These are phyloP conservation scores for Lycaena phlaeas DNA, from an alignment of 2,888 invertebrate genomes.

Conservation along the genomic window DNA sequence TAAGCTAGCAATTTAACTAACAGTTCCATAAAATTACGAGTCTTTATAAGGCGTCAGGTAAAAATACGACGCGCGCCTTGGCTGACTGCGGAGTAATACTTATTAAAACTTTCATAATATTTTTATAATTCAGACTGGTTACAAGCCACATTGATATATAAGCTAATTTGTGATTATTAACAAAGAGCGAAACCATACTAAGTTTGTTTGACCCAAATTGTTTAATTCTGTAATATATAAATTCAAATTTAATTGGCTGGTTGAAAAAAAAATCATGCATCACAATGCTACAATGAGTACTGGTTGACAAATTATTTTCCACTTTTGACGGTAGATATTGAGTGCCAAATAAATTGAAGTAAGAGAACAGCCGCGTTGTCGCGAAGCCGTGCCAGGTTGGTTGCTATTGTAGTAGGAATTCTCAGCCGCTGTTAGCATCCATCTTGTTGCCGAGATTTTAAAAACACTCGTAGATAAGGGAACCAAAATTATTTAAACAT, in stretches of 20 bases:
- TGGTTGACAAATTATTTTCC: conserved; percentile 43
- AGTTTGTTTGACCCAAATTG: not conserved
- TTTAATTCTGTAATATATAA: conserved; percentile 1
- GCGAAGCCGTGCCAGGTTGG: conserved; percentile 44
- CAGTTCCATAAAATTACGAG: no score
- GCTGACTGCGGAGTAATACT: no score
- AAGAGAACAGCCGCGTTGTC: conserved; percentile 50
- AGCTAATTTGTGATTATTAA: no score
- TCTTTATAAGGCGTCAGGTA: no score
- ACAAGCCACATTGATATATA: no score
- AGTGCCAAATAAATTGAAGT: conserved; percentile 64
- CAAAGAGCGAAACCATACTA: no score
- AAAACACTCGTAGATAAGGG: conserved; percentile 39
- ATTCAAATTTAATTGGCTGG: conserved; percentile 7
- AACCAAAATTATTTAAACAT: no score
- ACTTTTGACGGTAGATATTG: conserved; percentile 45
- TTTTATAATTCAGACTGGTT: no score
- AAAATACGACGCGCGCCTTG: no score
- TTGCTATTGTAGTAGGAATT: conserved; percentile 55
- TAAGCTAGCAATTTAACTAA: no score
- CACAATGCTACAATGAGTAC: conserved; percentile 6
- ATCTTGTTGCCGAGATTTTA: conserved; percentile 45
- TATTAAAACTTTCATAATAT: no score
- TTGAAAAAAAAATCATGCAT: not conserved
- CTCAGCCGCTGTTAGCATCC: conserved; percentile 54